Base-by-base conservation (phyloP, 2,113 vertebrate species). In the Enhydra lutris region DNA sequence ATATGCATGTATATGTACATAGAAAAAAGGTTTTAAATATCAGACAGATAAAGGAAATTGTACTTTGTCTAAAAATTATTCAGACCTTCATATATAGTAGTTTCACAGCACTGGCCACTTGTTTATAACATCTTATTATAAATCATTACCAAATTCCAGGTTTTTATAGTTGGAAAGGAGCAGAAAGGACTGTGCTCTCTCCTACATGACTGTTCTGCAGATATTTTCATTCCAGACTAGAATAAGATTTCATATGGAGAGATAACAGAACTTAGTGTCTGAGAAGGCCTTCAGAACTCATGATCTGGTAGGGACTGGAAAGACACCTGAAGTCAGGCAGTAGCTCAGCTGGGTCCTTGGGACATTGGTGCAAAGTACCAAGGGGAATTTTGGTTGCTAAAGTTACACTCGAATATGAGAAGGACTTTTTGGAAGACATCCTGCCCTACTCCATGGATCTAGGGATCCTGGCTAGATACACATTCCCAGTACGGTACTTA, bases 131-230 rank as follows among this genome's bases (percentile, higher is more conserved):
- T 81, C 31, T 76, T 67, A 23, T 87, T 81, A 71, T 69, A 91
- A 95, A 96, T 81, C 59, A 94, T 50, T 89, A 96, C 81, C 50
- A 55, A 69, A 84, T 79, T 36, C 71, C 39, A 84, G 65, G n/a
- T 31, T 71, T 92, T 21, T 26, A 29, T 29, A 82, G 50, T 36
- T 76, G 57, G 21, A 80, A 94, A 59, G 81, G 71, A 61, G 29
- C 47, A 55, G 95, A 50, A 78, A 92, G 57, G n/a, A 42, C 31
- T 97, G 26, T 73, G 36, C 45, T 76, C 65, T 57, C 57, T 92
- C 86, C 88, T 83, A 81, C 83, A 63, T 42, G 87, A 84, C 24
- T 1, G n/a, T 83, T 85, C 31, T 79, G 65, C 7, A 94, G 39
- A 39, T 20, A n/a, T 11, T 55, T 74, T 86, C n/a, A 76, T 89